Evolutionary conservation across 1,140 invertebrate species (phyloP), one percentile per base, ranked within the genome.

Genomic region (Orchesella cincta): DNA sequence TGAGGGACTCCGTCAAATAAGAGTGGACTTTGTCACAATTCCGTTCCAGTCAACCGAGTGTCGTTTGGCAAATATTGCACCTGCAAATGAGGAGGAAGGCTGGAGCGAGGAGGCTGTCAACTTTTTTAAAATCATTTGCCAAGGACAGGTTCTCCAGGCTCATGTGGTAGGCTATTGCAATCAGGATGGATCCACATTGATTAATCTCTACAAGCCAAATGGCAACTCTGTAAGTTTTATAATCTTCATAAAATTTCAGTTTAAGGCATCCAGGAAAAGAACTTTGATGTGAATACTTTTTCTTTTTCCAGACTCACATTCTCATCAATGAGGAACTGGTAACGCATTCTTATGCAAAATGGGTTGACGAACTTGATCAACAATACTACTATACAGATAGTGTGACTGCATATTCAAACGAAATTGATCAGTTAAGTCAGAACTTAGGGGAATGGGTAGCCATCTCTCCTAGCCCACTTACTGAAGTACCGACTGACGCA

Each of bases 1-100:
- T 78, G 86, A 89, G 29, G 86, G 89, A 76, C 89, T 98, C 82
- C 90, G 93, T 83, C 93, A 96, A 87, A 96, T 99, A 76, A 90
- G 94, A 79, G 92, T 90, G 77, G 95, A 98, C 86, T 98, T 96
- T 84, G 92, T 97, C 88, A 88, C 90, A 33, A 87, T 98, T 83
- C 97, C 97, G 26, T 98, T 98, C 88, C 97, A 98, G 90, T 94
- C 96, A 62, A 92, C 93, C 46, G 97, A 98, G 88, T 95, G 96
- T 83, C 91, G 92, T 84, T 87, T 99, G 83, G 94, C 94, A 14
- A 93, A 96, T 87, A 89, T 99, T 76, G 90, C 90, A 85, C 94
- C 96, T 62, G 87, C 90, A 67, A 90, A 91, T 86, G 91, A 93
- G 92, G 86, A 88, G 87, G 82, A 80, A 28, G 83, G 81, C 0